phyloP scores from a whole-genome alignment of 2,113 vertebrate genomes.

The Phyllostomus discolor region DNA sequence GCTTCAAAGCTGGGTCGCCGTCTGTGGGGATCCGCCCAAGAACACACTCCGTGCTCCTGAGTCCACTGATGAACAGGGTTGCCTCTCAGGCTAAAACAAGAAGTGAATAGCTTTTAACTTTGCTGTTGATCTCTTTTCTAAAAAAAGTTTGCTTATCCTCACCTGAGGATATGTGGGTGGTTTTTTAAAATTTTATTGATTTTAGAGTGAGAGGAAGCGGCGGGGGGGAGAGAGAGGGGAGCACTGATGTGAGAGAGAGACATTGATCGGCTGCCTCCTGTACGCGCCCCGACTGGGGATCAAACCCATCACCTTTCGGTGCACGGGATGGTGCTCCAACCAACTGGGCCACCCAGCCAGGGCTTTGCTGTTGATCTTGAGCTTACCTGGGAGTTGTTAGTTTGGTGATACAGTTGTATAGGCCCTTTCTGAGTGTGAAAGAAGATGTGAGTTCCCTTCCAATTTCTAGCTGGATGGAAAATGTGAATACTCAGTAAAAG shows the following conservation, averaged over 20 bases:
- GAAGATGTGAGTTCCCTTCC: background rate
- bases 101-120: background rate
- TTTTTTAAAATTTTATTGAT: no score
- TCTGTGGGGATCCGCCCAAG: background rate
- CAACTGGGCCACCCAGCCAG: no score
- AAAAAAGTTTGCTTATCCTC: no score
- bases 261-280: no score
- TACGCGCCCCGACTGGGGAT: no score
- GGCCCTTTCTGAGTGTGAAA: background rate
- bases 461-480: background rate
- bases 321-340: no score
- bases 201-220: no score
- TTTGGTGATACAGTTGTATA: background rate
- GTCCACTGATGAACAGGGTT: background rate
- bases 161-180: no score
- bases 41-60: background rate
- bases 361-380: background rate
- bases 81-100: background rate
- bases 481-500: background rate
- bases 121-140: background rate
- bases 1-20: background rate
- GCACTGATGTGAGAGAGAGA: no score
- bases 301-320: no score
- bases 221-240: no score
- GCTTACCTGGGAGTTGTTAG: background rate